Evolutionary conservation across 2,888 invertebrate species (phyloP).

Genomic region (Tholera decimalis): DNA sequence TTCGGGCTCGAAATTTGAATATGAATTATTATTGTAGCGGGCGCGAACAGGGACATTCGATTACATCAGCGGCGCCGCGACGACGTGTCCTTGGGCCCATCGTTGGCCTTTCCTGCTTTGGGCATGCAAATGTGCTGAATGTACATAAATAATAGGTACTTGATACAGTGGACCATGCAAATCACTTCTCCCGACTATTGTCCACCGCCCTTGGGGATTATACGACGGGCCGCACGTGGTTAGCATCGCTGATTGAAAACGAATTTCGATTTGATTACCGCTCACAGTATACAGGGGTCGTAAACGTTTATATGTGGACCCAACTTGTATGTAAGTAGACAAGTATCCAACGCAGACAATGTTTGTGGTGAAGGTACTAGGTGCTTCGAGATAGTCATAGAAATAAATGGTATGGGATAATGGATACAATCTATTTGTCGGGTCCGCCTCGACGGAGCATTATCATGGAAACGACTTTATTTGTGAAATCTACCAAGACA

Average conservation of each 20-base stretch:
- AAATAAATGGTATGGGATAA: slow-evolving; percentile 68
- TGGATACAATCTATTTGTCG: slow-evolving; percentile 70
- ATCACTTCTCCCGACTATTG: slow-evolving; percentile 87
- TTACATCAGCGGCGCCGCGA: slow-evolving; percentile 86
- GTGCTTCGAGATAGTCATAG: slow-evolving; percentile 66
- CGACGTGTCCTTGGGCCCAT: slow-evolving; percentile 76
- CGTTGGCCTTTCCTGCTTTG: slow-evolving; percentile 76
- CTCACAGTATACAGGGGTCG: slow-evolving; percentile 71
- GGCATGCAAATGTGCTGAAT: slow-evolving; percentile 88
- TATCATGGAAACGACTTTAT: slow-evolving; percentile 72
- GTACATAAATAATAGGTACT: slow-evolving; percentile 77
- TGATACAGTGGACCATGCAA: slow-evolving; percentile 81
- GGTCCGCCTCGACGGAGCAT: slow-evolving; percentile 64
- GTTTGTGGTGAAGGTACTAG: slow-evolving; percentile 53
- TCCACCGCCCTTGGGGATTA: slow-evolving; percentile 87
- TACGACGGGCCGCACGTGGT: slow-evolving; percentile 81
- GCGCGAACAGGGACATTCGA: slow-evolving; percentile 74
- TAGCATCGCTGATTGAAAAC: slow-evolving; percentile 82
- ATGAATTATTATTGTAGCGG: slow-evolving; percentile 80
- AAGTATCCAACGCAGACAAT: slow-evolving; percentile 54
- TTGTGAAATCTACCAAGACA: slow-evolving; percentile 67
- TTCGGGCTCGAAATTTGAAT: slow-evolving; percentile 83
- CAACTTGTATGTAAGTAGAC: slow-evolving; percentile 57
- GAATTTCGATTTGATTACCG: slow-evolving; percentile 81
- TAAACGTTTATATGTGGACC: slow-evolving; percentile 70